Evolutionary conservation across 2,797 vertebrate species (phyloP).

Genomic region (Lepidocolaptes lacrymiger): DNA sequence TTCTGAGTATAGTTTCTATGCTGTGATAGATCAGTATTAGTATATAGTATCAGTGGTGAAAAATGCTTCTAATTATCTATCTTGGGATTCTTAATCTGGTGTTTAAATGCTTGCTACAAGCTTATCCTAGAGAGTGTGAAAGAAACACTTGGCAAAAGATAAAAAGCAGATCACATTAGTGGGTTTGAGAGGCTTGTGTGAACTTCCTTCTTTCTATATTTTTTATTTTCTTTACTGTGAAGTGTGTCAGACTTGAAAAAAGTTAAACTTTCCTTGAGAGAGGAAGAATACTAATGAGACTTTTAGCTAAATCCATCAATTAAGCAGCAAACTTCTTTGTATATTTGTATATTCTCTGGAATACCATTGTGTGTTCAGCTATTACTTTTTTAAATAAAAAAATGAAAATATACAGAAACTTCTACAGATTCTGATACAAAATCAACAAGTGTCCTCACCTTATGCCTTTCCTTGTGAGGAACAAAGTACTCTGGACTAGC

Average conservation of each 20-base stretch:
- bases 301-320: neutral
- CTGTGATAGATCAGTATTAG: neutral
- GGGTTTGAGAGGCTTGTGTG: neutral
- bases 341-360: neutral
- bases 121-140: neutral
- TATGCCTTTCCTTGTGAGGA: neutral
- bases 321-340: neutral
- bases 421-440: neutral
- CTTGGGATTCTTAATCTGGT: neutral
- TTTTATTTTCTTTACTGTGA: neutral
- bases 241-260: neutral
- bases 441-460: neutral
- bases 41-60: neutral
- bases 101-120: neutral
- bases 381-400: neutral
- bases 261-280: neutral
- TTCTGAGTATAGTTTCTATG: neutral
- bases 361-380: neutral
- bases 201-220: neutral
- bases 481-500: neutral
- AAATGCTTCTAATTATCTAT: neutral
- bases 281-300: neutral
- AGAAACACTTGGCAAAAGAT: neutral
- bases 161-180: neutral
- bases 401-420: neutral